phyloP scores from a whole-genome alignment of 2,888 invertebrate species.

The Euphydryas editha region DNA sequence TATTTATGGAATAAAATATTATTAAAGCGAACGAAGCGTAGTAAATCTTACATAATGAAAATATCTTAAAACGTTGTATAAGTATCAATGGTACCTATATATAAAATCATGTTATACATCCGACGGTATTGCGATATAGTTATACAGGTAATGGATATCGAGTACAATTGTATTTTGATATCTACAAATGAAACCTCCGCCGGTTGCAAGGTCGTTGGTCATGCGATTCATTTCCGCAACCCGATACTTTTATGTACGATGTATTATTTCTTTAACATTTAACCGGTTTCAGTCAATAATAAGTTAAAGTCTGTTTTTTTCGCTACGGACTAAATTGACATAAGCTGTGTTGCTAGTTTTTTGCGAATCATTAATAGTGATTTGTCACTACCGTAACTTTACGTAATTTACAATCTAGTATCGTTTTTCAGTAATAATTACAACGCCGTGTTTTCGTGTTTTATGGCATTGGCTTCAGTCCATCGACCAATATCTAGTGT shows the following conservation, averaged over 20 bases:
- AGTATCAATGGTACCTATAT: neutral
- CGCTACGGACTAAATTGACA: too few species aligned
- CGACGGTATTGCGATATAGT: neutral
- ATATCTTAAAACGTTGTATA: neutral
- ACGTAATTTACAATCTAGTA: too few species aligned
- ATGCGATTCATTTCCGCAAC: slow-evolving; percentile 69
- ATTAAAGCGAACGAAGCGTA: neutral
- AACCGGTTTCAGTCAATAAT: neutral
- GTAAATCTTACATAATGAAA: slow-evolving; percentile 4
- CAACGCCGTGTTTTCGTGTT: too few species aligned
- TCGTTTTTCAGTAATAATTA: too few species aligned
- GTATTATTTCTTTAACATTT: slow-evolving; percentile 19
- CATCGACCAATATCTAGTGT: too few species aligned
- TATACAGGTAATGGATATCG: slow-evolving; percentile 12
- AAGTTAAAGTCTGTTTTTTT: too few species aligned
- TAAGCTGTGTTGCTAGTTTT: too few species aligned
- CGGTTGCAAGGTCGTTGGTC: slow-evolving; percentile 64
- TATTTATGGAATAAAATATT: neutral
- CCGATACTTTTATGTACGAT: slow-evolving; percentile 49
- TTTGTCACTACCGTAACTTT: too few species aligned
- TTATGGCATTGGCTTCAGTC: too few species aligned
- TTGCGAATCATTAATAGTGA: too few species aligned
- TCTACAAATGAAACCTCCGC: slow-evolving; percentile 53
- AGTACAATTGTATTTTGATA: slow-evolving; percentile 40
- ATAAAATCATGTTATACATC: slow-evolving; percentile 1